Evolutionary conservation across 2,888 invertebrate species (phyloP), one percentile per base, ranked within the genome.

Genomic region (Brachycybe producta): DNA sequence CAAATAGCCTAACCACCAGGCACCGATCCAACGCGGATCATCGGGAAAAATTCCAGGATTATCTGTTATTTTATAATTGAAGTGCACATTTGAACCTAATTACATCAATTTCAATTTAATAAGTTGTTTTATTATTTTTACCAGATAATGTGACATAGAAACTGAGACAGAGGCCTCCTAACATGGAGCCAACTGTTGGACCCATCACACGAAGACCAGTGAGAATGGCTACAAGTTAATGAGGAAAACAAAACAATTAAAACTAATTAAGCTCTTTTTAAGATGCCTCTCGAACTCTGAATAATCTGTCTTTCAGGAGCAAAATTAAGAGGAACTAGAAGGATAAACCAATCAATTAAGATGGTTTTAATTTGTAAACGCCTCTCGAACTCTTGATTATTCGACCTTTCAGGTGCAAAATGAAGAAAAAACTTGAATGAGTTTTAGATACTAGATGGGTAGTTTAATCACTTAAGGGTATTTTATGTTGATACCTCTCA

Each of bases 11-110:
- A 81, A 66, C 82, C 82, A 82, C 81, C 81, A 82, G 8, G 82
- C 81, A 19, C 82, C 82, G 38, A 84, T 64, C 81, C 81, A 82
- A 56, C 80, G 68, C 2, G 80, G 79, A 67, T 83, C 82, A 17
- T 64, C 45, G 21, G 26, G 45, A 2, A 30, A 28, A 4, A 51
- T 45, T 11, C 38, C 45, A 15, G 45, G 44, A 21, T 44, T 44
- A 11, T 23, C 51, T 45, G 21, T 23, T 13, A 40, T 34, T 34
- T 34, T 5, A 34, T 2, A 15, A 15, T 15, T 15, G 17, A 34
- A n/a, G n/a, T 3, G 2, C 35, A 34, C 35, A 17, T 17, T 34
- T 17, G 3, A 15, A 15, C 17, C 5, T 34, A n/a, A n/a, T n/a
- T n/a, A n/a, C n/a, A 30, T n/a, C 13, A 11, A 30, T 30, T n/a